Evolutionary conservation across 2,888 invertebrate species (phyloP).

Genomic region (Eupithecia vulgata): DNA sequence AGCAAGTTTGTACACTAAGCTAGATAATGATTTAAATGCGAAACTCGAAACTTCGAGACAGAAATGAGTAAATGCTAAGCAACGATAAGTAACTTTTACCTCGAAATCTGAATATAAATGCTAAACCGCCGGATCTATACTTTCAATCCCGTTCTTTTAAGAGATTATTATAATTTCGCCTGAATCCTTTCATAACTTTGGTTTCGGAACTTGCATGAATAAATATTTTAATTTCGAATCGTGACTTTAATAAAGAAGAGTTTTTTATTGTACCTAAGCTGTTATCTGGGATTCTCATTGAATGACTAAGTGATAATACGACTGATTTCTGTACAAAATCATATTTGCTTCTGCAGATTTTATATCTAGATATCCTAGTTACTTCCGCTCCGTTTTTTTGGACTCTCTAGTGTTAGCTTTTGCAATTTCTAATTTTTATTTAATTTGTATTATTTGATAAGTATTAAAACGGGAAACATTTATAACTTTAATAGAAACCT

Average conservation of each 20-base stretch:
- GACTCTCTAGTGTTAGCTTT: no score
- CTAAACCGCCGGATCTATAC: constrained; percentile 77
- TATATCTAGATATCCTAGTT: no score
- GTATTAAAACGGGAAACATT: no score
- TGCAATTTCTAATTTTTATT: no score
- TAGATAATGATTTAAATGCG: constrained; percentile 32
- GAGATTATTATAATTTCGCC: constrained; percentile 79
- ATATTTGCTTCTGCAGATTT: neutral
- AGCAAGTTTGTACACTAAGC: constrained; percentile 10
- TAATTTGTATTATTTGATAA: no score
- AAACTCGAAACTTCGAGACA: constrained; percentile 37
- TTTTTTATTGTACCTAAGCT: neutral
- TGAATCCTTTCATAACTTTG: constrained; percentile 73
- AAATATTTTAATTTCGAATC: constrained; percentile 56
- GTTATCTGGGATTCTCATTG: neutral
- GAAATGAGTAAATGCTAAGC: constrained; percentile 61
- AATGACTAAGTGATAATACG: neutral
- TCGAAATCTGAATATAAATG: constrained; percentile 79
- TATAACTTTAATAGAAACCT: no score
- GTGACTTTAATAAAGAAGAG: constrained; percentile 2
- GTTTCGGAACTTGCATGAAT: constrained; percentile 66
- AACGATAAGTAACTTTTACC: constrained; percentile 75
- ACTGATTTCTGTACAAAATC: neutral
- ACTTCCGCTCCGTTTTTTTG: no score
- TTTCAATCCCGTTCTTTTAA: constrained; percentile 76